phyloP scores from a whole-genome alignment of 2,888 invertebrate species.

The Eristalis pertinax region DNA sequence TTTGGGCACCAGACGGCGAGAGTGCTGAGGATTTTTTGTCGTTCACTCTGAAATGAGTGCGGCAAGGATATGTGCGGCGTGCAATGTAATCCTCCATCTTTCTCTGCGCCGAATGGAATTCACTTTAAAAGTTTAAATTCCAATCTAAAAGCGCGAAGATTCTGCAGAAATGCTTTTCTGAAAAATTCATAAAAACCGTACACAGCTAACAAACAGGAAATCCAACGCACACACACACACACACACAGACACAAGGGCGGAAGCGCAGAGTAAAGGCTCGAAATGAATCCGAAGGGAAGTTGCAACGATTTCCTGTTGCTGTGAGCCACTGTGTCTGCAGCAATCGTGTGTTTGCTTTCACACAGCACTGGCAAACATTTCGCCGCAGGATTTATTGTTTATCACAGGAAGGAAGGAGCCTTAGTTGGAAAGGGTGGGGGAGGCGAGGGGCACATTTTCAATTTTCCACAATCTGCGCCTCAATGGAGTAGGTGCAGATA shows the following conservation, averaged over 20 bases:
- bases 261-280: neutral
- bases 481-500: conserved; percentile 58
- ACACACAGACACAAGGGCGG: too few species aligned
- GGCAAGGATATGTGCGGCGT: conserved; percentile 13
- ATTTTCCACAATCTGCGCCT: conserved; percentile 68
- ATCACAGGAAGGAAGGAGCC: conserved; percentile 28
- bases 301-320: conserved; percentile 35
- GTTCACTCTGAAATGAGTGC: conserved; percentile 25
- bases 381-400: conserved; percentile 54
- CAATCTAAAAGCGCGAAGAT: neutral
- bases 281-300: conserved; percentile 24
- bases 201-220: conserved; percentile 13
- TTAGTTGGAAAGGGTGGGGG: neutral
- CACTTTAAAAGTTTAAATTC: neutral
- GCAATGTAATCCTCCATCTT: conserved; percentile 21
- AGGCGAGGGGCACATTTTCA: conserved; percentile 39
- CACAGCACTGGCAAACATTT: conserved; percentile 11
- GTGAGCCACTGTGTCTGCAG: neutral
- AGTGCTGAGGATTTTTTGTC: conserved; percentile 18
- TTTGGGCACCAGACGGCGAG: neutral
- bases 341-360: neutral
- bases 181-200: conserved; percentile 51
- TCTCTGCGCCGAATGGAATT: conserved; percentile 12
- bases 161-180: conserved; percentile 34
- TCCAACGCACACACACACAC: neutral